Evolutionary conservation across 2,113 vertebrate genomes (phyloP).

Genomic region (Ceyx melanurus): DNA sequence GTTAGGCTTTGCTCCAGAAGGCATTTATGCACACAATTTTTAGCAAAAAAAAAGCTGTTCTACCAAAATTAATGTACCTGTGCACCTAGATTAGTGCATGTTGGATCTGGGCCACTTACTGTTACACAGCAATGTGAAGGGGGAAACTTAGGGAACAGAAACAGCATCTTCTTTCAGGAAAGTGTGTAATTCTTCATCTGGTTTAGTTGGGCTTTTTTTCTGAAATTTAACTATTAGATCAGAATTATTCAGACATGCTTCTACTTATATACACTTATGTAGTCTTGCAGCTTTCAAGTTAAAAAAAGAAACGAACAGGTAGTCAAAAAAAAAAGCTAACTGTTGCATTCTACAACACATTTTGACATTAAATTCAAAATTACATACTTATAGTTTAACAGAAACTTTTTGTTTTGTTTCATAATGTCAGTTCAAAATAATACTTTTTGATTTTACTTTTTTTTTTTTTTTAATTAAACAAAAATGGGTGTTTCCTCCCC

Average conservation of each 20-base stretch:
- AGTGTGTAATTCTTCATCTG: background rate
- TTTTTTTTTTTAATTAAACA: background rate
- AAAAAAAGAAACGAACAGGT: background rate
- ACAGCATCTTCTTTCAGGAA: background rate
- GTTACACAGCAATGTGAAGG: background rate
- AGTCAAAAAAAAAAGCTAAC: background rate
- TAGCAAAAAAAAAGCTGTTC: background rate
- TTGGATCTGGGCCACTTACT: constrained; percentile 19
- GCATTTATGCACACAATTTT: background rate
- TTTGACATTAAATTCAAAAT: background rate
- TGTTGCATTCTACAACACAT: background rate
- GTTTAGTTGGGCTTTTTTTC: background rate
- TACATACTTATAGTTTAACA: background rate
- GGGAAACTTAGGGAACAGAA: background rate
- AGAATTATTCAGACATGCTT: background rate
- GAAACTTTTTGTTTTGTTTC: background rate
- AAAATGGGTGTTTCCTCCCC: background rate
- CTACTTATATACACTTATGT: background rate
- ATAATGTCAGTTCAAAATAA: background rate
- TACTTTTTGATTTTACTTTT: background rate
- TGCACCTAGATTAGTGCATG: background rate
- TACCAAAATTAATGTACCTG: background rate
- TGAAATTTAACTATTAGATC: background rate
- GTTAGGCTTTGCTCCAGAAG: constrained; percentile 22
- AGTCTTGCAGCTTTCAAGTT: background rate